A percentile compares a stretch with the other conserved stretches of the same genome.
Conservation (phyloP, 1,140 invertebrate genomes). For the Brachionus koreanus region DNA sequence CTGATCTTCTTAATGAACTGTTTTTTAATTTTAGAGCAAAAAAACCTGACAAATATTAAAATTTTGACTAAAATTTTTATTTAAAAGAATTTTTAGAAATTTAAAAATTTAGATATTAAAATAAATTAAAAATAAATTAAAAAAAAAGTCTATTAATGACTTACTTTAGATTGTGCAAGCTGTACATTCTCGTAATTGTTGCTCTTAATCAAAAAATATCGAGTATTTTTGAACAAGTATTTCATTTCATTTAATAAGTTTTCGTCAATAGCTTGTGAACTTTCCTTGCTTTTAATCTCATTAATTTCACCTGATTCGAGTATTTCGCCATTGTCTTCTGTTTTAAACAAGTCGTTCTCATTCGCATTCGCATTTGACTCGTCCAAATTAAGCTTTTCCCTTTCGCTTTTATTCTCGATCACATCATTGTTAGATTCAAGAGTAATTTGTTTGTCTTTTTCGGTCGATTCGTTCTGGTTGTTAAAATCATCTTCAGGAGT, state of each 20-base stretch:
- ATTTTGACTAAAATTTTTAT: too few species aligned
- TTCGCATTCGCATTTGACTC: not conserved
- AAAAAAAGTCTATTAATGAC: not conserved
- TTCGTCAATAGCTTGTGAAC: not conserved
- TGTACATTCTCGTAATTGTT: slow-evolving; percentile 95
- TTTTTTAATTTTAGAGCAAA: too few species aligned
- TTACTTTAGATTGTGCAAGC: slow-evolving; percentile 77
- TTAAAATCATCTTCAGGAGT: slow-evolving; percentile 27
- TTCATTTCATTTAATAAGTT: slow-evolving; percentile 27
- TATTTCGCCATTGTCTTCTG: not conserved
- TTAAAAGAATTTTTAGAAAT: too few species aligned
- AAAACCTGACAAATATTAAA: too few species aligned
- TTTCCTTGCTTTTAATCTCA: slow-evolving; percentile 6
- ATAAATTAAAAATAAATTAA: not conserved
- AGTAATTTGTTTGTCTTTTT: not conserved
- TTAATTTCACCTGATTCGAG: not conserved
- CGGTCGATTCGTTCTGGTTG: not conserved
- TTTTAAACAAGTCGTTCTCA: not conserved
- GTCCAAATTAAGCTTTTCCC: not conserved
- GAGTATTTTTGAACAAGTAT: slow-evolving; percentile 65
- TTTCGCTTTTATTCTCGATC: not conserved
- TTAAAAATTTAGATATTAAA: not conserved
- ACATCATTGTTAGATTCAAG: not conserved
- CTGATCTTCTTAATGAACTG: too few species aligned
- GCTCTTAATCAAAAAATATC: slow-evolving; percentile 95